Evolutionary conservation across 2,797 vertebrate species (phyloP), one percentile per base, ranked within the genome.

Genomic region (Spondyliosoma cantharus): DNA sequence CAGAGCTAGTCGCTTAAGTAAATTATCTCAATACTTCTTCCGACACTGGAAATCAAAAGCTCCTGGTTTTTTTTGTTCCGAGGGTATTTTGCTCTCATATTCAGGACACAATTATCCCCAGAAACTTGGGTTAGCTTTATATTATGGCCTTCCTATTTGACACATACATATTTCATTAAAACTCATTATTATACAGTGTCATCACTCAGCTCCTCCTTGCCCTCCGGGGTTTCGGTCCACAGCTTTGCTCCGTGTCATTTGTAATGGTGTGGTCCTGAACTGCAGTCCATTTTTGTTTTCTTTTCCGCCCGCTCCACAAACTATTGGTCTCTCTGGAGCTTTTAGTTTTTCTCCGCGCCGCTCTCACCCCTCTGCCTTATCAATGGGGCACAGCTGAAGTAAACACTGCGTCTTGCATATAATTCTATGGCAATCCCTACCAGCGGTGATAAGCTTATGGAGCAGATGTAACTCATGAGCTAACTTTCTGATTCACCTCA

Each of bases 371-470:
- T 16, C 68, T 7, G 73, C 74, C 87, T 91, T 92, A 92, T 90
- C 87, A 91, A 86, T 88, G 72, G 72, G 66, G 86, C 46, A 53
- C 91, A 93, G 92, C 88, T 66, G 78, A 89, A 88, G 85, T 88
- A 85, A 92, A 89, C 86, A 86, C 49, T 78, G 74, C 29, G 59
- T 78, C 80, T 80, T 78, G 76, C 80, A 84, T 85, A 84, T 90
- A 89, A 89, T 82, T 91, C 78, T 72, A 69, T 20, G 73, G 71
- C 86, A 86, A 84, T 86, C 84, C 80, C 73, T 82, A 45, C 42
- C 69, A 78, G 85, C 81, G 68, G 81, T 60, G 86, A 87, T 90
- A 87, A 88, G 90, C 87, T 85, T 57, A 42, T 62, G 48, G 72
- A 88, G 82, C 74, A 81, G 83, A 90, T 82, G 74, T 80, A 88